Percentiles rank a stretch among this genome's conserved stretches.
phyloP scores from a whole-genome alignment of 2,797 vertebrate species.

The Sparidentex hasta region DNA sequence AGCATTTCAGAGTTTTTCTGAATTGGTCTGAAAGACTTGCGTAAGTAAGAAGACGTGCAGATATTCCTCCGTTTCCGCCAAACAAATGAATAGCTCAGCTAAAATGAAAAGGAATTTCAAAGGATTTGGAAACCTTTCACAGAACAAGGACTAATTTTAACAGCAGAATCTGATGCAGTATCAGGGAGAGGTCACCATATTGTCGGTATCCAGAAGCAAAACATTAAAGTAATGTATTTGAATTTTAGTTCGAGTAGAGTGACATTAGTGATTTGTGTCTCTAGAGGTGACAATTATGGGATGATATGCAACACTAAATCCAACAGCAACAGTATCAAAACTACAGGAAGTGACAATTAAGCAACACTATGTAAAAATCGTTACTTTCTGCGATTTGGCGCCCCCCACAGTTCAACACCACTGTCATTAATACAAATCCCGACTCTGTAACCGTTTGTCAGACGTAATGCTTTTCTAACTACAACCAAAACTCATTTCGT shows the following conservation, averaged over 20 bases:
- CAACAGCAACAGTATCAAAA: not conserved
- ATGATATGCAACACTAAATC: not conserved
- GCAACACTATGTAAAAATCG: too few relatives aligned
- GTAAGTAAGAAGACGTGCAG: not conserved
- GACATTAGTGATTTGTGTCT: not conserved
- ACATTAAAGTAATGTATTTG: not conserved
- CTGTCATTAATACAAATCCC: too few relatives aligned
- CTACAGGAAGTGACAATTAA: too few relatives aligned
- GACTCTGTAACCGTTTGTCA: too few relatives aligned
- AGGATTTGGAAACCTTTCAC: not conserved
- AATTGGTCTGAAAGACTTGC: not conserved
- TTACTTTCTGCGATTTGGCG: too few relatives aligned
- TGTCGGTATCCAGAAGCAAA: not conserved
- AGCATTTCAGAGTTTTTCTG: not conserved
- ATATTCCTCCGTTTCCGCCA: not conserved
- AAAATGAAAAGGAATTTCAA: not conserved
- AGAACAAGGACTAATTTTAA: not conserved
- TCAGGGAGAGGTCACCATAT: not conserved
- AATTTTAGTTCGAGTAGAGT: not conserved
- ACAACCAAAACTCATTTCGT: too few relatives aligned
- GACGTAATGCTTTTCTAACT: too few relatives aligned
- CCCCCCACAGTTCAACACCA: too few relatives aligned
- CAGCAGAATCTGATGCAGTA: too few relatives aligned
- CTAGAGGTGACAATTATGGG: not conserved
- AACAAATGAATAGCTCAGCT: not conserved